Percentiles rank a stretch among this genome's conserved stretches.
These are phyloP conservation scores for Pheosia tremula DNA, from an alignment of 2,888 invertebrate genomes.

Conservation along the genomic window DNA sequence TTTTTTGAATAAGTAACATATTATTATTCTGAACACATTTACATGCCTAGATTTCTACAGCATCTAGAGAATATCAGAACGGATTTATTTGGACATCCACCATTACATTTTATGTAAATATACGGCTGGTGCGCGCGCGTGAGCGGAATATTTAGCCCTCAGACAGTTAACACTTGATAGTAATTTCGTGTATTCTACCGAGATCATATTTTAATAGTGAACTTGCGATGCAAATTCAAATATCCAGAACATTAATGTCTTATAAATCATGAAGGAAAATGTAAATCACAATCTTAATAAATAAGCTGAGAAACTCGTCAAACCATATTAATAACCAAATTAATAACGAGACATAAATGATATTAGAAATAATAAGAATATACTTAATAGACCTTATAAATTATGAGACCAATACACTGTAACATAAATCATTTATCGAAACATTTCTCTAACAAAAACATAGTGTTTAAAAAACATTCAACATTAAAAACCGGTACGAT, in stretches of 20 bases:
- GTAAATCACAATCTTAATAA: background rate
- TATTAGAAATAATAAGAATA: background rate
- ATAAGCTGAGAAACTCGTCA: background rate
- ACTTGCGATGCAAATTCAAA: background rate
- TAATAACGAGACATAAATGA: background rate
- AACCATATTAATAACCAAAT: background rate
- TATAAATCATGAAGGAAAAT: no score
- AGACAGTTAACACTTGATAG: constrained; percentile 8
- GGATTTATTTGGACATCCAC: constrained; percentile 19
- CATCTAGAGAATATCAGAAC: constrained; percentile 14
- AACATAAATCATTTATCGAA: constrained; percentile 14
- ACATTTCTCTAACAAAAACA: background rate
- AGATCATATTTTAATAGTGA: background rate
- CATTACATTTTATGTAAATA: constrained; percentile 26
- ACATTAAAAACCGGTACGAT: constrained; percentile 1
- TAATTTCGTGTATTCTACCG: background rate
- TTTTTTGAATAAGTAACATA: background rate
- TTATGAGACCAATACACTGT: constrained; percentile 6
- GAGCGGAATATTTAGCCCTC: constrained; percentile 20
- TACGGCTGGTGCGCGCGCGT: constrained; percentile 25
- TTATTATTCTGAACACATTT: constrained; percentile 3
- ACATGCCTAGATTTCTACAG: constrained; percentile 4
- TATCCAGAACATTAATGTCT: no score
- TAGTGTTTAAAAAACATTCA: constrained; percentile 16
- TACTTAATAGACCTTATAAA: background rate